phyloP scores from a whole-genome alignment of 92 coral and sea anemone genomes.

The Desmophyllum pertusum region DNA sequence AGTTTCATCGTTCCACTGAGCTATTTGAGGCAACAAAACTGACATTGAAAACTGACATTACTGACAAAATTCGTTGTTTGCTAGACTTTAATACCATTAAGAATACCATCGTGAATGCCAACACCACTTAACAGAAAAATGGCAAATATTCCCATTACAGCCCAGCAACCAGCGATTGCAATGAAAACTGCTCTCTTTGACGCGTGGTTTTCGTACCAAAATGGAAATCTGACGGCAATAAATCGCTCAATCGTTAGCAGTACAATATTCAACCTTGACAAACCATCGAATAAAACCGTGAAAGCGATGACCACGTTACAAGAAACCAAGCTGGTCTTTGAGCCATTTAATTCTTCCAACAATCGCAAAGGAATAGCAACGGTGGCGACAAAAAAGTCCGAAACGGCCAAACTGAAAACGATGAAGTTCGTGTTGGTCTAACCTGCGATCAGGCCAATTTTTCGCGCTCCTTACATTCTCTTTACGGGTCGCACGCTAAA shows the following conservation, averaged over 20 bases:
- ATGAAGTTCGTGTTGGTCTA: conserved; percentile 37
- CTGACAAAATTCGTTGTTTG: too few species aligned
- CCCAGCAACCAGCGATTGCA: conserved; percentile 18
- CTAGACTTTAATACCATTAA: too few species aligned
- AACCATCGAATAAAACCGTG: conserved; percentile 44
- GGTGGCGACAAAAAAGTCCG: conserved; percentile 39
- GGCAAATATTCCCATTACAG: conserved; percentile 28
- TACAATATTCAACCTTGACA: conserved; percentile 38
- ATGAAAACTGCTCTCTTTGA: neutral
- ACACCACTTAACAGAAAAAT: conserved; percentile 26
- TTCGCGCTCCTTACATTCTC: too few species aligned
- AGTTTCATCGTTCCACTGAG: too few species aligned
- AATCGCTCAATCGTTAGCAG: conserved; percentile 37
- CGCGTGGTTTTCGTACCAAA: conserved; percentile 2
- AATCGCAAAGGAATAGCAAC: conserved; percentile 45
- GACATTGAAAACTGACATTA: too few species aligned
- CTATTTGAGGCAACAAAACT: too few species aligned
- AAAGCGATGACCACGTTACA: conserved; percentile 27
- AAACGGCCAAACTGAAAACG: conserved; percentile 36
- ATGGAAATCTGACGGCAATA: conserved; percentile 47
- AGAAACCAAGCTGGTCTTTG: neutral
- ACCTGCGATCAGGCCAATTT: too few species aligned
- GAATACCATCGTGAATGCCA: neutral
- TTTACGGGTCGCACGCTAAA: too few species aligned
- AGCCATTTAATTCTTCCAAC: neutral